Base-by-base conservation (phyloP, 2,113 vertebrate genomes). In the Nibea albiflora region DNA sequence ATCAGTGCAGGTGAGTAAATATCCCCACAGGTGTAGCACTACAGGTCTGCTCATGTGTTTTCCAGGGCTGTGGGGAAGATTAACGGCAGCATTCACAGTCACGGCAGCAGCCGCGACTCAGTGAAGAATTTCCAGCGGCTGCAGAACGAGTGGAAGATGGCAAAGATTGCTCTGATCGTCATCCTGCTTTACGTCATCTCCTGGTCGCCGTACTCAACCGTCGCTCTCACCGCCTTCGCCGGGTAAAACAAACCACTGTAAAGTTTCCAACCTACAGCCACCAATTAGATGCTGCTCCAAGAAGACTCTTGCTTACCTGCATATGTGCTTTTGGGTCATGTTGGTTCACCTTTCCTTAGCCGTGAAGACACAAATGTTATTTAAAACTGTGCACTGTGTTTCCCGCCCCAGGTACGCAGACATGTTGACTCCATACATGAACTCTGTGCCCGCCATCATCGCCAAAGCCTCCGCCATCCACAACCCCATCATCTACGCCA, bases 401-500 rank as follows among this genome's bases (percentile, higher is more conserved):
- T 50, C 64, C 81, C 61, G 85, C 66, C 58, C 46, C 77, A 99
- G 98, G 76, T 97, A 99, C 0, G 92, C 97, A 0, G 96, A 97
- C 0, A 63, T 97, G 60, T 89, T 99, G 76, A 99, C 97, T 1
- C 98, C 98, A 1, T 97, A 97, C 89, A 95, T 96, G 96, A 97
- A 96, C 88, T 97, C 98, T 0, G 93, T 99, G 67, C 98, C 98
- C 15, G 98, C 98, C 24, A 94, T 99, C 90, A 99, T 98, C 49
- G 98, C 98, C 92, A 99, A 99, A 89, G 97, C 98, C 71, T 99
- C 98, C 12, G 96, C 97, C 84, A 98, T 99, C 85, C 96, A 99
- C 93, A 99, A 99, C 92, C 98, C 98, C 85, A 98, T 99, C 81
- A 96, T 99, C 92, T 99, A 99, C 0, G 98, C 98, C 92, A 97